phyloP scores from a whole-genome alignment of 2,113 vertebrate species.

The Danio rerio region DNA sequence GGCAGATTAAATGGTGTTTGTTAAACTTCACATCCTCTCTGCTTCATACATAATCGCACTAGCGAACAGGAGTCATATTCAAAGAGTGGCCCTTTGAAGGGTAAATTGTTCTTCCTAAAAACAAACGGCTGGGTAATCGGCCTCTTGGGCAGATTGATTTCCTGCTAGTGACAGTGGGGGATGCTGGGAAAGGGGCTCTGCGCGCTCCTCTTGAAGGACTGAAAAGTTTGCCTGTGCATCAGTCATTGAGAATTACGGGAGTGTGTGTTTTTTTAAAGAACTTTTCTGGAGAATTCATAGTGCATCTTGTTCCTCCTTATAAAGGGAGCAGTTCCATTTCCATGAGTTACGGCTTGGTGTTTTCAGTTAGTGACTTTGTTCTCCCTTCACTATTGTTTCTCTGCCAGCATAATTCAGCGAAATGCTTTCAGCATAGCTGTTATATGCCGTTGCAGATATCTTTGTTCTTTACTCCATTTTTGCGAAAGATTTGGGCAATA shows the following conservation, averaged over 20 bases:
- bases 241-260: slow-evolving; percentile 25
- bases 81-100: slow-evolving; percentile 71
- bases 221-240: slow-evolving; percentile 25
- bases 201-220: slow-evolving; percentile 66
- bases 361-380: slow-evolving; percentile 12
- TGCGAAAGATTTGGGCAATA: slow-evolving; percentile 30
- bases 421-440: slow-evolving; percentile 19
- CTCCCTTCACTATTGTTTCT: slow-evolving; percentile 29
- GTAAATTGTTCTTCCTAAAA: slow-evolving; percentile 75
- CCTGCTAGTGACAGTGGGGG: slow-evolving; percentile 75
- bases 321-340: slow-evolving; percentile 38
- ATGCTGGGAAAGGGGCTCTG: slow-evolving; percentile 75
- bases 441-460: slow-evolving; percentile 17
- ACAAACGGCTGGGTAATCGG: slow-evolving; percentile 75
- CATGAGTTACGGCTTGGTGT: slow-evolving; percentile 32
- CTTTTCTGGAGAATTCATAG: slow-evolving; percentile 31
- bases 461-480: slow-evolving; percentile 42
- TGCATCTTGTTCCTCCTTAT: slow-evolving; percentile 20
- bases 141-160: slow-evolving; percentile 80
- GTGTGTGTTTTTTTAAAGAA: slow-evolving; percentile 13
- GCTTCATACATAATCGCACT: slow-evolving; percentile 60
- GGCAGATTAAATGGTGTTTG: slow-evolving; percentile 34
- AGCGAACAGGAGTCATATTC: slow-evolving; percentile 47
- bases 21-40: slow-evolving; percentile 54
- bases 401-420: slow-evolving; percentile 33